These are phyloP conservation scores for Ptychoptera contaminata DNA, from an alignment of 2,888 invertebrate genomes.

Conservation along the genomic window DNA sequence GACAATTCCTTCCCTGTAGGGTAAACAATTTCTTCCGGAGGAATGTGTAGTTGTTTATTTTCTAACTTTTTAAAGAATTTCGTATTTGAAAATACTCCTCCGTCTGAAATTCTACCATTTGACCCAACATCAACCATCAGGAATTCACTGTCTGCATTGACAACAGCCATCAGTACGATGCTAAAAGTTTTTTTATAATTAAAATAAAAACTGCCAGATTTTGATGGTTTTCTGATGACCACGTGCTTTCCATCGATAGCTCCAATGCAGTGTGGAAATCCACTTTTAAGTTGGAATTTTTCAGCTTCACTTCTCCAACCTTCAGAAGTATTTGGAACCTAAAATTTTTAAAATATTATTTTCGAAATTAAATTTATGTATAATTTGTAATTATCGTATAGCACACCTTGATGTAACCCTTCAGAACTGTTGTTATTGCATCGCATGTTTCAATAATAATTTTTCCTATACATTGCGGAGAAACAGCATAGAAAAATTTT, in stretches of 20 bases:
- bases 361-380: background rate
- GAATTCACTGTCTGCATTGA: constrained; percentile 9
- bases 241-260: constrained; percentile 9
- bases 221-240: constrained; percentile 6
- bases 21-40: constrained; percentile 4
- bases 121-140: constrained; percentile 5
- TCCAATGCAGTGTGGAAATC: constrained; percentile 9
- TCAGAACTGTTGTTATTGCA: constrained; percentile 9
- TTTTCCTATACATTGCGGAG: constrained; percentile 11
- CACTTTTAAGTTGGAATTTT: background rate
- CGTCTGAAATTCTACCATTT: constrained; percentile 10
- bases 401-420: constrained; percentile 10
- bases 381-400: too few species aligned
- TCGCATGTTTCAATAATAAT: constrained; percentile 12
- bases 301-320: too few species aligned
- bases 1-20: constrained; percentile 5
- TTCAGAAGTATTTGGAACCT: background rate
- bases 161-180: constrained; percentile 8
- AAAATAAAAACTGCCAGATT: constrained; percentile 8
- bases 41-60: constrained; percentile 7
- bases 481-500: constrained; percentile 11
- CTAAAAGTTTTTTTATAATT: constrained; percentile 9
- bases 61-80: constrained; percentile 3
- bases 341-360: background rate
- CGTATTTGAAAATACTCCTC: constrained; percentile 8